Percentiles rank a stretch among this genome's conserved stretches.
These are phyloP conservation scores for Leiothrix lutea DNA, from an alignment of 2,113 vertebrate species.

Conservation along the genomic window DNA sequence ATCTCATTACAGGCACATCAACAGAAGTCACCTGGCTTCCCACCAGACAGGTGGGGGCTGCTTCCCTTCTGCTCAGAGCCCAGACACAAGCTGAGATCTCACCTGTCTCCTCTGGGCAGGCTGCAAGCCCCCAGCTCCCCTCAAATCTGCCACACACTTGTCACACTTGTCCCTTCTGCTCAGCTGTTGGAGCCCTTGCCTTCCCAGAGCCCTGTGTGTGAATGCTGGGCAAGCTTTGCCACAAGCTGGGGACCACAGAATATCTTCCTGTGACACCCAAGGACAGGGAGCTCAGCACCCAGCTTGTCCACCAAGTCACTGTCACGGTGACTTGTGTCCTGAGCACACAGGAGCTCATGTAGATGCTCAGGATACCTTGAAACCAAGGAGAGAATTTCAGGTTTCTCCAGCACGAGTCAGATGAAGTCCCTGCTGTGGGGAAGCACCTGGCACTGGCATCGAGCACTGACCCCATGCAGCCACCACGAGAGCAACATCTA, in stretches of 20 bases:
- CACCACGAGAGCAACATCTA: not conserved
- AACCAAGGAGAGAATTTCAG: not conserved
- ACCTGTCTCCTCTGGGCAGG: not conserved
- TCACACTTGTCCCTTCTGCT: not conserved
- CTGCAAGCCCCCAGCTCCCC: not conserved
- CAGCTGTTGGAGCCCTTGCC: not conserved
- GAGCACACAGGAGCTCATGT: not conserved
- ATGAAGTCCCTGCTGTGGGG: not conserved
- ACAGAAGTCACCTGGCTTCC: not conserved
- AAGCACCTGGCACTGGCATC: not conserved
- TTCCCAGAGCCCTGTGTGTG: not conserved
- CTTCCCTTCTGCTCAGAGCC: not conserved
- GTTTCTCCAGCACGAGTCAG: not conserved
- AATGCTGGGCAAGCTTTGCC: not conserved
- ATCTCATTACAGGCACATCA: not conserved
- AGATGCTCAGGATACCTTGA: not conserved
- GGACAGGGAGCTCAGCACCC: not conserved
- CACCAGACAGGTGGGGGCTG: accelerated
- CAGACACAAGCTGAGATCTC: not conserved
- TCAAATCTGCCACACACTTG: not conserved
- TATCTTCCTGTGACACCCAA: not conserved
- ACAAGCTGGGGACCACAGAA: not conserved
- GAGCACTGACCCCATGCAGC: not conserved
- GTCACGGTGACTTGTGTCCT: too few species aligned
- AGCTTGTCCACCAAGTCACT: not conserved